Evolutionary conservation across 2,113 vertebrate genomes (phyloP), one percentile per base, ranked within the genome.

Genomic region (Amazona vittata): DNA sequence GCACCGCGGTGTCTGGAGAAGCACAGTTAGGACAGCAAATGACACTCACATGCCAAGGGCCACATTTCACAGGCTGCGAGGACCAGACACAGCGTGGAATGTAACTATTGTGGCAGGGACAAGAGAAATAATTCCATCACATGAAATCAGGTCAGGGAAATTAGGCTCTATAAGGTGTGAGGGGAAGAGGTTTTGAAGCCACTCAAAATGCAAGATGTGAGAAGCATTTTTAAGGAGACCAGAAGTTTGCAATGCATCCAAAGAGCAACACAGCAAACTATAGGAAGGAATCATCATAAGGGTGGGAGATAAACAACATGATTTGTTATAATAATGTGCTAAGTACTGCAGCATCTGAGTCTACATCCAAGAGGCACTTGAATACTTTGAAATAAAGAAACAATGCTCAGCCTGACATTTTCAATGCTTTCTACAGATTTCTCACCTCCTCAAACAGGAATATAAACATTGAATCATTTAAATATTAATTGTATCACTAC

Each of bases 381-480:
- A 49, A 20, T 24, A 77, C 33, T 50, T 41, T 49, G 65, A 78
- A 88, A 83, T 31, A 37, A 80, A 92, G 22, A 81, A 75, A 22
- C 14, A 43, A 47, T 29, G 22, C n/a, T 77, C 46, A 39, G 18
- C 4, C 20, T 44, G 57, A 93, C 4, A 20, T 64, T 94, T 75
- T 37, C 35, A 47, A 26, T 31, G 31, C 2, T 76, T 73, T 73
- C 69, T 79, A 55, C 12, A 0, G 3, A 49, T 49, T 49, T 9
- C 6, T 4, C 1, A 0, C 7, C 3, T 4, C 3, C 5, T 1
- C 15, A 1, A 43, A 12, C 55, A 78, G 43, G 26, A 79, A 37
- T 55, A 68, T 3, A 64, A 87, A 69, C 4, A 9, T 64, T n/a
- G 20, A 60, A 39, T 87, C 3, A 46, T 29, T 39, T 86, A 33